Percentiles rank a stretch among this genome's conserved stretches.
phyloP scores from a whole-genome alignment of 1,140 invertebrate genomes.

The Holotrichia oblita region DNA sequence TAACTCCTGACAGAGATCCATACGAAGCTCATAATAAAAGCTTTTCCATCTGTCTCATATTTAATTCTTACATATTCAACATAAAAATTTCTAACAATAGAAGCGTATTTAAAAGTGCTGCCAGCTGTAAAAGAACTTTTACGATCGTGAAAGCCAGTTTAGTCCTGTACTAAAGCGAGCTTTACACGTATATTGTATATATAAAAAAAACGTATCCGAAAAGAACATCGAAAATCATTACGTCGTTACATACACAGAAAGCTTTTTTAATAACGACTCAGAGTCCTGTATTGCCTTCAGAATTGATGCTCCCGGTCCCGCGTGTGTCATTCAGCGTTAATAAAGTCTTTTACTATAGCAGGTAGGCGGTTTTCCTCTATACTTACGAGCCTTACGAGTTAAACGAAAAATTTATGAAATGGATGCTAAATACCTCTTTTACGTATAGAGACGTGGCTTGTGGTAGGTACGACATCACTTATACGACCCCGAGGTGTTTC shows the following conservation, averaged over 20 bases:
- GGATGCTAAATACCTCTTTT: constrained; percentile 18
- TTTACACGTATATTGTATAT: too few relatives aligned
- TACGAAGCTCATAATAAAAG: too few relatives aligned
- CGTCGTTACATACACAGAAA: constrained; percentile 12
- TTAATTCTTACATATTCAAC: too few relatives aligned
- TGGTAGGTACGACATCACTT: too few relatives aligned
- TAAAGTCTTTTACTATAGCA: constrained; percentile 9
- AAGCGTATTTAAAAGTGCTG: too few relatives aligned
- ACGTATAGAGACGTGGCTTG: not conserved
- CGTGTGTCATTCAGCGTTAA: constrained; percentile 18
- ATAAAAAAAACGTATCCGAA: not conserved
- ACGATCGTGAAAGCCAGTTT: too few relatives aligned
- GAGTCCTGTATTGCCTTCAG: constrained; percentile 6
- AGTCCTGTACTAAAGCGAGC: too few relatives aligned
- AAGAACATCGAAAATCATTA: constrained; percentile 30
- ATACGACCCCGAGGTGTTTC: too few relatives aligned
- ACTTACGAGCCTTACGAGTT: not conserved
- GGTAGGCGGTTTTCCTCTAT: not conserved
- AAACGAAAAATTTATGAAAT: constrained; percentile 9
- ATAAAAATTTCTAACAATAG: too few relatives aligned
- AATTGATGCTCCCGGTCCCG: constrained; percentile 15
- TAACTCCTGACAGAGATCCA: too few relatives aligned
- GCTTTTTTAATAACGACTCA: constrained; percentile 23
- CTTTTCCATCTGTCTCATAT: too few relatives aligned
- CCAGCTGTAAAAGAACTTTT: too few relatives aligned